A percentile compares a stretch with the other conserved stretches of the same genome.
Evolutionary conservation across 2,797 vertebrate species (phyloP).

Genomic region (Cheracebus regulus): DNA sequence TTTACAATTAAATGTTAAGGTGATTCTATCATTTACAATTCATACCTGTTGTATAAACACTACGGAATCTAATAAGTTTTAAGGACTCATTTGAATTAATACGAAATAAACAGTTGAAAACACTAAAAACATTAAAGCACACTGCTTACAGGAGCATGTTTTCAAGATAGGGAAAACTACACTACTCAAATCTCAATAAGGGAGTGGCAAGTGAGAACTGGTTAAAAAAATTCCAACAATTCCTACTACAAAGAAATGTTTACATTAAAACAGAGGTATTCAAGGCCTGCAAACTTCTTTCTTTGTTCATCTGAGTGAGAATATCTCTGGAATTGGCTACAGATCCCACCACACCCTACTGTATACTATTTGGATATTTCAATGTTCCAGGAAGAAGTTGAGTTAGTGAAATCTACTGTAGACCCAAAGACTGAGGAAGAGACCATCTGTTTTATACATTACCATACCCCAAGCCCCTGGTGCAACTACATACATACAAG

Average conservation of each 20-base stretch:
- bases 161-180: neutral
- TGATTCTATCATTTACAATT: neutral
- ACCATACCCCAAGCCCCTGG: neutral
- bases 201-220: neutral
- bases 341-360: neutral
- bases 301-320: neutral
- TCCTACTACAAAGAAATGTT: neutral
- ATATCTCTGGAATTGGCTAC: neutral
- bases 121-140: neutral
- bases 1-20: neutral
- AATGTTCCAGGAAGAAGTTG: neutral
- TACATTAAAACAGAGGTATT: neutral
- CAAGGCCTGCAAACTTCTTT: neutral
- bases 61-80: neutral
- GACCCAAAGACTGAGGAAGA: neutral
- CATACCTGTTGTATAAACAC: neutral
- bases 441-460: neutral
- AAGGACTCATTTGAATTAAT: neutral
- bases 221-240: neutral
- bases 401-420: neutral
- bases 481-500: neutral
- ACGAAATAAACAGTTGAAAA: neutral
- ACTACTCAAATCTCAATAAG: neutral
- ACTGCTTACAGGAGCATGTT: neutral
- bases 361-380: neutral